phyloP scores from a whole-genome alignment of 2,113 vertebrate genomes.

The Prionailurus viverrinus region DNA sequence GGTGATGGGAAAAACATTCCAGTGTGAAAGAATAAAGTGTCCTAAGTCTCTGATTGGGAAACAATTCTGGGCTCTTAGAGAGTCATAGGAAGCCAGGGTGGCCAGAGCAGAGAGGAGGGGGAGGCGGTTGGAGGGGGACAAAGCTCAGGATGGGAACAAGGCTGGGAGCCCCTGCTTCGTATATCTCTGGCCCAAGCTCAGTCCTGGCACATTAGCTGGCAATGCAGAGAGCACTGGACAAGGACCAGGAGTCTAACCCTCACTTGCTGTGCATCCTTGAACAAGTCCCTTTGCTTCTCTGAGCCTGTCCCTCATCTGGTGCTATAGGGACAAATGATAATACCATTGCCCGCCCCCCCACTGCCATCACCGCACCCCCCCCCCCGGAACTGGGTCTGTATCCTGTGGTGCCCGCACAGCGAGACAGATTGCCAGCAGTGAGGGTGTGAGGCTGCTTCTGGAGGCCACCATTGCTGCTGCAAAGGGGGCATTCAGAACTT shows the following conservation, averaged over 20 bases:
- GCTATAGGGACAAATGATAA: accelerated
- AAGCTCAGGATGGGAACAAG: not conserved
- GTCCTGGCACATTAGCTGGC: accelerated
- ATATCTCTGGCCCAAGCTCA: not conserved
- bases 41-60: not conserved
- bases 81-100: not conserved
- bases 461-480: not conserved
- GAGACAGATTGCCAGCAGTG: not conserved
- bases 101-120: not conserved
- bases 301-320: not conserved
- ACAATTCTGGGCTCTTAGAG: not conserved
- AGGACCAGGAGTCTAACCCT: not conserved
- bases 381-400: not conserved
- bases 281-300: not conserved
- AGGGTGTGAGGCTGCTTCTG: not conserved
- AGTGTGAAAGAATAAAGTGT: not conserved
- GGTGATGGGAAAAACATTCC: not conserved
- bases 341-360: accelerated
- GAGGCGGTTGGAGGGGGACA: not conserved
- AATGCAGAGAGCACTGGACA: not conserved
- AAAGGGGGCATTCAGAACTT: not conserved
- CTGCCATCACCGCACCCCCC: no score
- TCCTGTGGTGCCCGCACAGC: accelerated
- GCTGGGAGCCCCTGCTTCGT: not conserved
- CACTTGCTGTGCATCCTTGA: not conserved